phyloP scores from a whole-genome alignment of 1,140 invertebrate species.

The Paracyclopina nana region DNA sequence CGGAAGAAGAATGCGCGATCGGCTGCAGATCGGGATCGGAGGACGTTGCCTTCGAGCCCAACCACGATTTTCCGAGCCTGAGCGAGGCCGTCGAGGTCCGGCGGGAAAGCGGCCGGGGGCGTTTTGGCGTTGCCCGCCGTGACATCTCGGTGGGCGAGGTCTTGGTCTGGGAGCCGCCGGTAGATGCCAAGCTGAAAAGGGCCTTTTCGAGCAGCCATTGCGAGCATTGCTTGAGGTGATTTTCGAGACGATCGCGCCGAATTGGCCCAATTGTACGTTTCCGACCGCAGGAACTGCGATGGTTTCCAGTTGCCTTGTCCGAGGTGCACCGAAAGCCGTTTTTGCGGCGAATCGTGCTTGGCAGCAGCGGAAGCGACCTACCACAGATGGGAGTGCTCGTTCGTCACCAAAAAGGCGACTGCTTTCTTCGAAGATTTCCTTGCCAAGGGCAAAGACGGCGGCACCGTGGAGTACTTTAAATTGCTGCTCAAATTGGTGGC shows the following conservation, averaged over 20 bases:
- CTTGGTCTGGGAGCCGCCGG: neutral
- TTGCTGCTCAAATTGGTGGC: too few relatives aligned
- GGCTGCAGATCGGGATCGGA: too few relatives aligned
- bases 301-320: neutral
- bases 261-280: neutral
- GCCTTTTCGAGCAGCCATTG: neutral
- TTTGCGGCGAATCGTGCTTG: neutral
- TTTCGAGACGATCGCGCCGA: neutral
- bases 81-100: neutral
- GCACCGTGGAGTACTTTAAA: too few relatives aligned
- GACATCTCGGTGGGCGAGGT: neutral
- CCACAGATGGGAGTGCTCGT: neutral
- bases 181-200: neutral
- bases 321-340: neutral
- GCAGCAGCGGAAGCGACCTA: neutral
- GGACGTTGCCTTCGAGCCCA: too few relatives aligned
- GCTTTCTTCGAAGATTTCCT: too few relatives aligned
- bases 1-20: too few relatives aligned
- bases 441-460: too few relatives aligned
- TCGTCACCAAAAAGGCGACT: too few relatives aligned
- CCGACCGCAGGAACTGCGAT: neutral
- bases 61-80: neutral
- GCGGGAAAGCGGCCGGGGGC: neutral
- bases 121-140: neutral
- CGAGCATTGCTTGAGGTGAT: neutral